phyloP scores from a whole-genome alignment of 2,797 vertebrate genomes.

The Percopsis omiscomaycus region DNA sequence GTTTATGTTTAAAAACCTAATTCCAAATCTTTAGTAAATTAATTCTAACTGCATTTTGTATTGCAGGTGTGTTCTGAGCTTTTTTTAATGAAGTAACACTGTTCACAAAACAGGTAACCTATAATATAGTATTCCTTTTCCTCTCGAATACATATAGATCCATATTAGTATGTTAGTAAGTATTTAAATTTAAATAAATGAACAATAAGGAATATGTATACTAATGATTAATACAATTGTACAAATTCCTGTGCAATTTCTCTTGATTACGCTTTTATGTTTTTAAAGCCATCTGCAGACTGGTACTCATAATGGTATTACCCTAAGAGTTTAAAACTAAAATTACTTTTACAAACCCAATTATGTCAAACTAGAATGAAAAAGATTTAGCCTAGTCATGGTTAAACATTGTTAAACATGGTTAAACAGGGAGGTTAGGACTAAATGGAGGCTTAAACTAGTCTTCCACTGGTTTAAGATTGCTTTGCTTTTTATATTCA shows the following conservation, averaged over 20 bases:
- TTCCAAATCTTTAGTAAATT: constrained; percentile 13
- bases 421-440: no score
- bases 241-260: background rate
- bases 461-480: no score
- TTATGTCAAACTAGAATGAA: no score
- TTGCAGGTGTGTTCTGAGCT: constrained; percentile 30
- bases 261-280: no score
- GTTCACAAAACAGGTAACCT: constrained; percentile 9
- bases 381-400: no score
- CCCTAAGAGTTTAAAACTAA: no score
- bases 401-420: no score
- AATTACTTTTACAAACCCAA: no score
- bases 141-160: constrained; percentile 19
- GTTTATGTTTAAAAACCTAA: constrained; percentile 14
- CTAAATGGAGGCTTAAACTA: no score
- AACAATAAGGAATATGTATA: constrained; percentile 26
- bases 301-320: no score
- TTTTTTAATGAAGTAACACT: constrained; percentile 9
- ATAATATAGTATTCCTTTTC: constrained; percentile 20
- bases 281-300: no score
- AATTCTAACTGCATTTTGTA: background rate
- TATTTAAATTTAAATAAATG: constrained; percentile 4
- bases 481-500: no score
- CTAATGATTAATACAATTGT: constrained; percentile 22
- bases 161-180: constrained; percentile 5